Conservation (phyloP, 2,888 invertebrate species). For the Machimus rusticus region DNA sequence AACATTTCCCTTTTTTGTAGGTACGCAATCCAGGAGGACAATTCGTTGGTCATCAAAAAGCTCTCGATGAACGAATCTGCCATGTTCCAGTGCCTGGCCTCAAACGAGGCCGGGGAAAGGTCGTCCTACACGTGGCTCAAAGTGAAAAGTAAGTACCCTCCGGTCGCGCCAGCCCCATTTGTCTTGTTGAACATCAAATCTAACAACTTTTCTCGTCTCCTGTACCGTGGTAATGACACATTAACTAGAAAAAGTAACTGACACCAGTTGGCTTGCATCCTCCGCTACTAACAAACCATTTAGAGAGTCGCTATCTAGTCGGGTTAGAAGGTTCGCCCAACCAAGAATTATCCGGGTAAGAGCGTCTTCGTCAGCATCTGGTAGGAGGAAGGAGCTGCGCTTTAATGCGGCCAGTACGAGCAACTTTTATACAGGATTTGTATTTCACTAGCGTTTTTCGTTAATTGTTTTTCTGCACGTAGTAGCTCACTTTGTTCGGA, state of each 20-base stretch:
- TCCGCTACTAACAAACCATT: conserved; percentile 46
- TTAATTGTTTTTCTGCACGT: conserved; percentile 20
- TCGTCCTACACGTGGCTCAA: conserved; percentile 90
- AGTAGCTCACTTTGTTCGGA: conserved; percentile 10
- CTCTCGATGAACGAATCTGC: conserved; percentile 87
- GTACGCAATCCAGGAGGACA: conserved; percentile 81
- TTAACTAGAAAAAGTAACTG: conserved; percentile 41
- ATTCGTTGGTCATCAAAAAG: conserved; percentile 81
- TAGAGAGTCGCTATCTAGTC: conserved; percentile 53
- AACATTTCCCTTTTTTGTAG: conserved; percentile 59
- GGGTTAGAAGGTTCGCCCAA: conserved; percentile 65
- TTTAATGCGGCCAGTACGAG: conserved; percentile 72
- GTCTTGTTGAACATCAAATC: conserved; percentile 15
- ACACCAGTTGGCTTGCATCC: conserved; percentile 24
- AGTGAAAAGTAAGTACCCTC: conserved; percentile 86
- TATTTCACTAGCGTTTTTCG: neutral
- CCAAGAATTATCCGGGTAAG: conserved; percentile 69
- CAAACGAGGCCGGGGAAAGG: conserved; percentile 89
- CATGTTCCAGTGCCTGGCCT: conserved; percentile 93
- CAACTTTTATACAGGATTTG: conserved; percentile 20
- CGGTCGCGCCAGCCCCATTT: neutral
- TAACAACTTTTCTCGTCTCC: conserved; percentile 24
- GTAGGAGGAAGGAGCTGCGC: conserved; percentile 62
- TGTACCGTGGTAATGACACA: conserved; percentile 16
- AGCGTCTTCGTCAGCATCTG: conserved; percentile 57